A percentile compares a stretch with the other conserved stretches of the same genome.
Conservation (phyloP, 2,888 invertebrate genomes). For the Apamea monoglypha region DNA sequence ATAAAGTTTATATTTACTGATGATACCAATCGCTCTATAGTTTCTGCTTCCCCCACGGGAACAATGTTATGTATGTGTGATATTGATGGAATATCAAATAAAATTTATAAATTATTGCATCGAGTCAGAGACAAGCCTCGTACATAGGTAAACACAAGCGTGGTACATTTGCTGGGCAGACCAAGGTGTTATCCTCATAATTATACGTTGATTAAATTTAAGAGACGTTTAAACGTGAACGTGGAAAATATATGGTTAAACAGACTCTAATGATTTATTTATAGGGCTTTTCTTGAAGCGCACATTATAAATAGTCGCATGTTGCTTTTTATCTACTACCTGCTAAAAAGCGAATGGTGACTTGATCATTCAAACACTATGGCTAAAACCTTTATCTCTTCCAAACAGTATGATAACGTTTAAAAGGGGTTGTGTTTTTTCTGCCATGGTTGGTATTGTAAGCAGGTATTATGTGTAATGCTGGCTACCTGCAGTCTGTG, state of each 20-base stretch:
- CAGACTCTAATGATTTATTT: neutral
- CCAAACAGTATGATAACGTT: neutral
- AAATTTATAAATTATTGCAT: no score
- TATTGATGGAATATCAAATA: neutral
- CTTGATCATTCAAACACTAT: neutral
- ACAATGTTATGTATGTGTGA: neutral
- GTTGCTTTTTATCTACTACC: neutral
- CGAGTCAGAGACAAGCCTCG: neutral
- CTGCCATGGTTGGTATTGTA: neutral
- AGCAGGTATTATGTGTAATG: neutral
- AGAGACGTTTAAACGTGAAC: neutral
- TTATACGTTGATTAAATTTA: neutral
- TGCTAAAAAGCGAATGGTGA: neutral
- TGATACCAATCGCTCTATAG: neutral
- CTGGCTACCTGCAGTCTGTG: slow-evolving; percentile 92
- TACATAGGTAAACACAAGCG: neutral
- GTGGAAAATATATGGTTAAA: neutral
- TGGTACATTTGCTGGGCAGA: neutral
- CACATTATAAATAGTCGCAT: neutral
- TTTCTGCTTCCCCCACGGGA: neutral
- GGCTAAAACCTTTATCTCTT: neutral
- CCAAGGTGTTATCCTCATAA: neutral
- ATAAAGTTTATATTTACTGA: neutral
- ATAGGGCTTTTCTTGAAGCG: neutral
- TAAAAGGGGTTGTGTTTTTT: neutral